These are phyloP conservation scores for Pollicipes pollicipes DNA, from an alignment of 1,140 invertebrate genomes.

Conservation along the genomic window DNA sequence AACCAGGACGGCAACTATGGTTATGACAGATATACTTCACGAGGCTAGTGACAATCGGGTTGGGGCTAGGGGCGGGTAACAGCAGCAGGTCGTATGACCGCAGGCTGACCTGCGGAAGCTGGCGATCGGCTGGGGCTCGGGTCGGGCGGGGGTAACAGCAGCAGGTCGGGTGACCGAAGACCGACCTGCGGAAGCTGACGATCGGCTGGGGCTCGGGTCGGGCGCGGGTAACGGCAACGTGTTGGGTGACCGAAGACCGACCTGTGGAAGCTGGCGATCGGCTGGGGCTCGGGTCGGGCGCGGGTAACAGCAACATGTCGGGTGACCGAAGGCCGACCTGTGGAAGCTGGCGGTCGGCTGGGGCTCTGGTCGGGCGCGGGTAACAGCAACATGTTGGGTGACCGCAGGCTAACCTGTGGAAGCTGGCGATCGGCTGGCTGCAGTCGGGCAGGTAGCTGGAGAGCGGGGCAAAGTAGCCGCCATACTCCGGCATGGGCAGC, in stretches of 20 bases:
- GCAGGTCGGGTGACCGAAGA: too few species aligned
- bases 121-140: conserved; percentile 75
- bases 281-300: conserved; percentile 81
- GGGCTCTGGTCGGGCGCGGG: conserved; percentile 78
- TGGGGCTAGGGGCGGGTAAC: too few species aligned
- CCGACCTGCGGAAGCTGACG: conserved; percentile 80
- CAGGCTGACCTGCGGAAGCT: conserved; percentile 70
- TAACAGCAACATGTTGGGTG: too few species aligned
- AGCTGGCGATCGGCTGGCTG: conserved; percentile 76
- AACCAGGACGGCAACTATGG: too few species aligned
- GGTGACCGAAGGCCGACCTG: conserved; percentile 45
- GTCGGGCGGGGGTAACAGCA: too few species aligned
- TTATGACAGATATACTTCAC: too few species aligned
- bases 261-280: conserved; percentile 88
- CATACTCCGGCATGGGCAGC: conserved; percentile 96
- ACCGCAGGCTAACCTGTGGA: conserved; percentile 53
- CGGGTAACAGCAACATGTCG: too few species aligned
- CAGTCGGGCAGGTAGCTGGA: conserved; percentile 83
- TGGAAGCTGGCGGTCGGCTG: conserved; percentile 88
- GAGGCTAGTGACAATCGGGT: too few species aligned
- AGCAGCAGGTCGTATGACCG: too few species aligned
- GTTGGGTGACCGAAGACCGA: conserved; percentile 38
- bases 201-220: conserved; percentile 80
- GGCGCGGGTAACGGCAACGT: too few species aligned
- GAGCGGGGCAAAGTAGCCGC: conserved; percentile 90